Conservation (phyloP, 2,113 vertebrate species). For the Peromyscus maniculatus region DNA sequence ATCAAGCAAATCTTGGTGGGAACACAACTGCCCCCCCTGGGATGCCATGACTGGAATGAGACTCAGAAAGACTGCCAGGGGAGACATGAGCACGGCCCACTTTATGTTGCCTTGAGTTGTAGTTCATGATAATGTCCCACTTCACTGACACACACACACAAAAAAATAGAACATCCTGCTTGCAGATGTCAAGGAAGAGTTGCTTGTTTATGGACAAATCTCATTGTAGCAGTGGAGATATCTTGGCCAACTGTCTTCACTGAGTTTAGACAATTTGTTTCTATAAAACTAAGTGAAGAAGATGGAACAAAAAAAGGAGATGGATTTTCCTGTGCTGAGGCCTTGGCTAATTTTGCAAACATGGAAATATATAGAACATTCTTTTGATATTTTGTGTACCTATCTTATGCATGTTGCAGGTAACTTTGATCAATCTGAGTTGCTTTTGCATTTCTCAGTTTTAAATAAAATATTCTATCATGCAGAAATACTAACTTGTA, state of each 20-base stretch:
- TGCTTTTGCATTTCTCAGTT: not conserved
- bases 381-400: not conserved
- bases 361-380: not conserved
- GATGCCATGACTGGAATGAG: not conserved
- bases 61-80: not conserved
- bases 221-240: not conserved
- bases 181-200: not conserved
- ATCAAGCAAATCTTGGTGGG: not conserved
- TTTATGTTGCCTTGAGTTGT: not conserved
- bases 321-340: not conserved
- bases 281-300: not conserved
- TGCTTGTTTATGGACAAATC: not conserved
- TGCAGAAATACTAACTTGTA: not conserved
- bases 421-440: not conserved
- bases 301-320: not conserved
- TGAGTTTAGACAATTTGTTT: not conserved
- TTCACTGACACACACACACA: not conserved
- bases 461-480: not conserved
- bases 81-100: not conserved
- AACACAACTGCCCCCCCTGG: not conserved
- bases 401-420: not conserved
- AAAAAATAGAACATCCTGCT: not conserved
- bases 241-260: not conserved
- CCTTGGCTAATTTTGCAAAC: not conserved
- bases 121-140: not conserved